Base-by-base conservation (phyloP, 1,140 invertebrate species). In the Leptopilina boulardi region DNA sequence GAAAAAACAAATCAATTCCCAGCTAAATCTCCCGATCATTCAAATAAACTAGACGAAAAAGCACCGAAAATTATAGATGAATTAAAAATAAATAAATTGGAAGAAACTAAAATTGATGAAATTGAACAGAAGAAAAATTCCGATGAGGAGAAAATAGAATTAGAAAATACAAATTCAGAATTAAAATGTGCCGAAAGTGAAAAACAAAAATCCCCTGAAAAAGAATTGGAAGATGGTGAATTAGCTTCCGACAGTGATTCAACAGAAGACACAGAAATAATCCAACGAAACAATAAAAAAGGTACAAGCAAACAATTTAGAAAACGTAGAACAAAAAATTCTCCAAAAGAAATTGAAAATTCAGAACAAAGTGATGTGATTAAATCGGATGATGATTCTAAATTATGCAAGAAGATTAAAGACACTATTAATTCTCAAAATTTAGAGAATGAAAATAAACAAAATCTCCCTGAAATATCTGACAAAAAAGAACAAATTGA, bases 241-340 rank as follows among this genome's bases (percentile, higher is more conserved):
- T 21, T 71, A 41, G 15, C 41, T 11, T 19, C 34, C 8, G 41
- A 71, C 5, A 19, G 18, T 42, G 21, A 73, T 51, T 51, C 47
- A 51, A 44, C 2, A 74, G 51, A 77, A 54, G 26, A 73, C n/a
- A 5, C 18, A n/a, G 18, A 56, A 41, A 5, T 41, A 18, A n/a
- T 13, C 9, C 56, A 75, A 38, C 11, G 3, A 23, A 78, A 75
- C 59, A 18, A 72, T 38, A 38, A 19, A 72, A 19, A 75, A 6
- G 11, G 75, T 41, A 26, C 77, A 76, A 66, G 15, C 56, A 19
- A 54, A 77, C 6, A 73, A 77, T 44, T 10, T 59, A 77, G 41
- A 77, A 78, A 70, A n/a, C 51, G 13, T 82, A 75, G 34, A 82
- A 80, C 30, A 73, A 77, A 72, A 73, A 38, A 10, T 42, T 42